Evolutionary conservation across 2,113 vertebrate genomes (phyloP).

Genomic region (Menura novaehollandiae): DNA sequence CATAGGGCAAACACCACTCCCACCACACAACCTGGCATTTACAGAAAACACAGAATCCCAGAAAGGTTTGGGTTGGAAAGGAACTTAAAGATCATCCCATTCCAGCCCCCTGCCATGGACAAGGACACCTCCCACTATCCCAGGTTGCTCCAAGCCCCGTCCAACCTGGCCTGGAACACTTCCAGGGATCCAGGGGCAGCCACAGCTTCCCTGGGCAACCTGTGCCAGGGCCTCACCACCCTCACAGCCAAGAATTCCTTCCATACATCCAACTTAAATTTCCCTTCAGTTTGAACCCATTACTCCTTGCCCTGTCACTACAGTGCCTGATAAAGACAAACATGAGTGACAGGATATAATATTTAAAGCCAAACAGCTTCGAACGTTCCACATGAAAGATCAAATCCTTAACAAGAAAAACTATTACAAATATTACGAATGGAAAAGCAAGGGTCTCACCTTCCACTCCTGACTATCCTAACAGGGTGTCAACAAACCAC

Average conservation of each 20-base stretch:
- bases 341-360: not conserved
- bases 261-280: not conserved
- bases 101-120: not conserved
- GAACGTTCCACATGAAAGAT: not conserved
- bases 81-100: not conserved
- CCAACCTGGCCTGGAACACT: not conserved
- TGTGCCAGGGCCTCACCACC: not conserved
- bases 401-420: not conserved
- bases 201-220: not conserved
- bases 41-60: not conserved
- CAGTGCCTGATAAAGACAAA: not conserved
- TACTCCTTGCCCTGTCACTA: not conserved
- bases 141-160: rapidly evolving
- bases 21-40: not conserved
- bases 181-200: not conserved
- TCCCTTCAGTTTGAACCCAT: not conserved
- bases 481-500: not conserved
- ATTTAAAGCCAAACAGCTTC: not conserved
- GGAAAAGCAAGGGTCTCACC: not conserved
- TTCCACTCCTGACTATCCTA: not conserved
- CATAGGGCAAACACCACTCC: not conserved
- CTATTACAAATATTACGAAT: not conserved
- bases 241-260: rapidly evolving
- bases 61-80: not conserved
- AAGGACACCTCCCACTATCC: not conserved